Base-by-base conservation (phyloP, 2,113 vertebrate genomes). In the Grantiella picta region DNA sequence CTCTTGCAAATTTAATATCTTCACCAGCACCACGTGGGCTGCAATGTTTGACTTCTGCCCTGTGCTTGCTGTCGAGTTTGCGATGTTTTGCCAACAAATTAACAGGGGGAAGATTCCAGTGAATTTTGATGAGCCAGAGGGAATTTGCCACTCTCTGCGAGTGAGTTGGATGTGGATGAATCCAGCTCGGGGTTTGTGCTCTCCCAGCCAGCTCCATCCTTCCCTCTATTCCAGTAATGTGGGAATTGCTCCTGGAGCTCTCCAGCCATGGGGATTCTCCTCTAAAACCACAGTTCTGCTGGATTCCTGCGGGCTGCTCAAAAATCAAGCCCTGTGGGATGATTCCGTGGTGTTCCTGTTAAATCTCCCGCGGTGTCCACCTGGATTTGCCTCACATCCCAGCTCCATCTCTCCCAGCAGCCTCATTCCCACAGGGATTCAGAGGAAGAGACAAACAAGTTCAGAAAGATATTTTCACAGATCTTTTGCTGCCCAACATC, bases 1-100 rank as follows among this genome's bases (percentile, higher is more conserved):
- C 66, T 87, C 35, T 20, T 82, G 88, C 69, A 52, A n/a, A 81
- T 72, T 80, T 84, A 80, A 91, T 61, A 63, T 40, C 68, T 83
- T n/a, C 42, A 38, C 59, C 84, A 19, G 70, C 94, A 31, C 57
- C 70, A 66, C 45, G 6, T n/a, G 77, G 52, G 45, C 11, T 23
- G 85, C 80, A 50, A 3, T 6, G 57, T 82, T 85, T 97, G 89
- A 47, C 71, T 81, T 56, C 33, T 65, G 88, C 88, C 82, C 86
- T 3, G 5, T 3, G 27, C 7, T 33, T 22, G 77, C 64, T n/a
- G 75, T 38, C 70, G 31, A 21, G 45, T 77, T 82, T 31, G 87
- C 19, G 60, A 1, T 72, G 49, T 92, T 96, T 93, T 78, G 63
- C 85, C 88, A 86, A 44, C 68, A 75, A 63, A 82, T 86, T 49